A percentile compares a stretch with the other conserved stretches of the same genome.
Evolutionary conservation across 1,140 invertebrate species (phyloP).

Genomic region (Aphidius gifuensis): DNA sequence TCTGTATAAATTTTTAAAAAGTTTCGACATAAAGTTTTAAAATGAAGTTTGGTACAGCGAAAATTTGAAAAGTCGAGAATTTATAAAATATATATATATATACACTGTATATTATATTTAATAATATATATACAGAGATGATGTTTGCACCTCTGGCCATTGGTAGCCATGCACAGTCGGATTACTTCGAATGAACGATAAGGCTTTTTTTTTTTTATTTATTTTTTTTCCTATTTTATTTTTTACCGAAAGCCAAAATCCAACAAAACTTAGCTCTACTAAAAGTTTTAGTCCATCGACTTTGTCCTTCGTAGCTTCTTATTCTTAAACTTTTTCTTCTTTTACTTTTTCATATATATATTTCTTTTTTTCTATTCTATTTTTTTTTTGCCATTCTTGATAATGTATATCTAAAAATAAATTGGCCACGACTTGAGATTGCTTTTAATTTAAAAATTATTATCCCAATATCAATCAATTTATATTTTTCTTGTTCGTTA

Average conservation of each 20-base stretch:
- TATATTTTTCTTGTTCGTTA: constrained; percentile 3
- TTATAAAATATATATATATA: not conserved
- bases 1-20: too few relatives aligned
- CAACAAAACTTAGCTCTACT: not conserved
- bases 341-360: not conserved
- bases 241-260: too few relatives aligned
- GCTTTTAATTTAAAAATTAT: constrained; percentile 23
- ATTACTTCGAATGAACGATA: constrained; percentile 21
- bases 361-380: constrained; percentile 6
- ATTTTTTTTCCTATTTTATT: too few relatives aligned
- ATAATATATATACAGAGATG: not conserved
- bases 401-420: not conserved
- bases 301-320: not conserved
- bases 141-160: constrained; percentile 11
- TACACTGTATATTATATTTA: too few relatives aligned
- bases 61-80: not conserved
- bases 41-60: not conserved
- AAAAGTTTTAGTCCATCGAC: constrained; percentile 1
- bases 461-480: constrained; percentile 8
- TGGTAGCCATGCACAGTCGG: constrained; percentile 16
- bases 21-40: too few relatives aligned
- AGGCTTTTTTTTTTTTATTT: not conserved
- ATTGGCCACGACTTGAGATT: constrained; percentile 13
- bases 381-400: constrained; percentile 4
- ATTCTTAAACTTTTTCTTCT: constrained; percentile 1